Evolutionary conservation across 2,797 vertebrate species (phyloP).

Genomic region (Paedocypris micromegethes): DNA sequence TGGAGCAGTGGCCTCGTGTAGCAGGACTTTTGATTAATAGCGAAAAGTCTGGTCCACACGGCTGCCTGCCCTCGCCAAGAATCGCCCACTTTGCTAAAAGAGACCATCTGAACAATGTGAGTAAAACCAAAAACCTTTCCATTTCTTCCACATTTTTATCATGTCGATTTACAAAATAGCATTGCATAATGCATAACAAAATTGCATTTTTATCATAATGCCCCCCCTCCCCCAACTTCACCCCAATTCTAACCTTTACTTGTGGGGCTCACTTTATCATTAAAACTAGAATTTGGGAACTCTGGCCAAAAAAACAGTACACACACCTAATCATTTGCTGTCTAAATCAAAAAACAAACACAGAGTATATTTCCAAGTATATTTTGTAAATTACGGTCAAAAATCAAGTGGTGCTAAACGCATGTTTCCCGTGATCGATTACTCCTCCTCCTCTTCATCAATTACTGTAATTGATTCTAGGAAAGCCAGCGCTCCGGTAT

Average conservation of each 20-base stretch:
- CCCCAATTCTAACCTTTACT: too few species aligned
- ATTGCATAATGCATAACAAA: too few species aligned
- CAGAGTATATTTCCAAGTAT: too few species aligned
- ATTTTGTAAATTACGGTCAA: too few species aligned
- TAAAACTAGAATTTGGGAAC: too few species aligned
- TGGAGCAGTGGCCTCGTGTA: conserved; percentile 57
- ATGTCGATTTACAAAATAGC: too few species aligned
- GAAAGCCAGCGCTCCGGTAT: conserved; percentile 38
- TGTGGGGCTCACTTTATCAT: too few species aligned
- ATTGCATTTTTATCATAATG: too few species aligned
- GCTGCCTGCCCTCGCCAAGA: not conserved
- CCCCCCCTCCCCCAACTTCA: too few species aligned
- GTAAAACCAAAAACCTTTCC: not conserved
- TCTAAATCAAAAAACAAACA: too few species aligned
- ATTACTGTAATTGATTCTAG: conserved; percentile 60
- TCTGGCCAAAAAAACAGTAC: too few species aligned
- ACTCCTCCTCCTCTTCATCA: conserved; percentile 54
- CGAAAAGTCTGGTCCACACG: conserved; percentile 44
- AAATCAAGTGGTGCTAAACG: conserved; percentile 11
- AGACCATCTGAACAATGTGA: conserved; percentile 5
- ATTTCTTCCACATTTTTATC: conserved; percentile 13
- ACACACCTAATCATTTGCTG: too few species aligned
- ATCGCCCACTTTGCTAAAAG: not conserved
- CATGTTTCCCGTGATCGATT: conserved; percentile 60
- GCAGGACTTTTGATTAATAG: conserved; percentile 60